Evolutionary conservation across 2,797 vertebrate genomes (phyloP), one percentile per base, ranked within the genome.

Genomic region (Phylloscopus collybita): DNA sequence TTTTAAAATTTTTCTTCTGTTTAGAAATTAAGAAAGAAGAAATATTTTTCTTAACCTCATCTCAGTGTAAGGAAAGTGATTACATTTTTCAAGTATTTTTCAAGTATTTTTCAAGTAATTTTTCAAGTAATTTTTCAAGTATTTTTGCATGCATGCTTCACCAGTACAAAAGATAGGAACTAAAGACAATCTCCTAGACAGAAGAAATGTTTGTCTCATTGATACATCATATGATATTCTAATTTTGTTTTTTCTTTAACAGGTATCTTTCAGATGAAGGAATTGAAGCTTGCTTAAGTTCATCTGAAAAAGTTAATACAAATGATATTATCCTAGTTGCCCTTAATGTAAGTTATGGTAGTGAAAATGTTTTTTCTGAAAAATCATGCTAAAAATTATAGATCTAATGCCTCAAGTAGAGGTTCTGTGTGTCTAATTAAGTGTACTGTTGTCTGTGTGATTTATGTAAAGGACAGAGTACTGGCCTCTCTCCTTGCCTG

Each of bases 191-290:
- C 9, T 47, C 66, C 19, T 9, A 36, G 40, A 16, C 4, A 67
- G 40, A 57, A 78, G 54, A 76, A 76, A 67, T 16, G 5, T 78
- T 89, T 65, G 15, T 61, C 25, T 85, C 10, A 15, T 56, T 54
- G 16, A 36, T 65, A 19, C 4, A 23, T 79, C 2, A 25, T 66
- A 25, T 84, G 59, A 75, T 78, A 64, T 32, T 57, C 50, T 87
- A 40, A 60, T 60, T 21, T 89, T 74, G 50, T 92, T 96, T 94
- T 96, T 74, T 95, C 45, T 96, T 97, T 80, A 91, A 97, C 97
- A 99, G 99, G 99, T 98, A 98, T 98, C 98, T 99, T 97, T 99
- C 98, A 92, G 98, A 99, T 96, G 99, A 99, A 98, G 99, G 99
- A 95, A 98, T 99, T 95, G 98, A 98, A 95, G 98, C 99, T 80